phyloP scores from a whole-genome alignment of 1,140 invertebrate species.

The Cardiocondyla obscurior region DNA sequence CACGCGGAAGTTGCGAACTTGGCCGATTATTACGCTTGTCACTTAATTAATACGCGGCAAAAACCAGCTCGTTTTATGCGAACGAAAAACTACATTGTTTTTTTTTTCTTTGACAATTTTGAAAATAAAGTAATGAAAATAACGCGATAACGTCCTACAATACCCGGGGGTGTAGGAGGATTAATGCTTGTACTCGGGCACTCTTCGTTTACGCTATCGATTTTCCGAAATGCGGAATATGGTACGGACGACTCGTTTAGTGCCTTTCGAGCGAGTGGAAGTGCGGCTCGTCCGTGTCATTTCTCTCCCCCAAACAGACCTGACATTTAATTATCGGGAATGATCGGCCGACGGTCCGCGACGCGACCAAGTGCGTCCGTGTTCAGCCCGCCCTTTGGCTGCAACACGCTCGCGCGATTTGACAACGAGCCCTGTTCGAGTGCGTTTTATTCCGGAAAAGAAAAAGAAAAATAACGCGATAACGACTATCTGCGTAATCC shows the following conservation, averaged over 20 bases:
- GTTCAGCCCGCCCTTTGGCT: slow-evolving; percentile 25
- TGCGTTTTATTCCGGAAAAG: background rate
- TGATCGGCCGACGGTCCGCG: slow-evolving; percentile 12
- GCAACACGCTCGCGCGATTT: background rate
- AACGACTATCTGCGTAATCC: background rate
- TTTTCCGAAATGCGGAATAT: slow-evolving; percentile 26
- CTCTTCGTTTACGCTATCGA: slow-evolving; percentile 28
- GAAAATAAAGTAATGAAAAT: slow-evolving; percentile 13
- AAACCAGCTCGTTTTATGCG: slow-evolving; percentile 14
- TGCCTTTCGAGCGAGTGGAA: background rate
- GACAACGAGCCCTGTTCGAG: background rate
- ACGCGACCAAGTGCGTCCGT: slow-evolving; percentile 28
- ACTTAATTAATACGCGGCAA: background rate
- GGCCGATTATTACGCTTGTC: background rate
- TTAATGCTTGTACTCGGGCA: slow-evolving; percentile 5
- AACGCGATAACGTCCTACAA: no score
- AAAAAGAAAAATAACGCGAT: background rate
- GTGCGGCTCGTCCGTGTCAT: slow-evolving; percentile 46
- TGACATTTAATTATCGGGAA: slow-evolving; percentile 66
- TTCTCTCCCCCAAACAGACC: slow-evolving; percentile 30
- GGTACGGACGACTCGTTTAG: slow-evolving; percentile 22
- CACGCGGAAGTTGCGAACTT: background rate
- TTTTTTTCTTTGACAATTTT: slow-evolving; percentile 11
- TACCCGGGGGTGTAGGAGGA: background rate
- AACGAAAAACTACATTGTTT: background rate